phyloP scores from a whole-genome alignment of 2,797 vertebrate genomes.

The Parauchenoglanis ngamensis region DNA sequence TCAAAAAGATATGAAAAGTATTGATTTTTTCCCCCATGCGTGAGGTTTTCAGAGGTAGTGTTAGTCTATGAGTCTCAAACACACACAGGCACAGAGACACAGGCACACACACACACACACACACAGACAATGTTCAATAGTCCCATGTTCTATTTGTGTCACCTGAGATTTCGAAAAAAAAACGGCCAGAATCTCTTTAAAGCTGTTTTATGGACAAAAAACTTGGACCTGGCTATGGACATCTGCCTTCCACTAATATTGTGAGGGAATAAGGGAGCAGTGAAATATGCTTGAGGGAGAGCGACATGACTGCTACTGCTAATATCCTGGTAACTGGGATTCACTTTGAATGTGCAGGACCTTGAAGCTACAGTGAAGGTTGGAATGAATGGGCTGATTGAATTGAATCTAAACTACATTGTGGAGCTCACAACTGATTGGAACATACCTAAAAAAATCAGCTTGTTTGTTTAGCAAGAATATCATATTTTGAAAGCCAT shows the following conservation, averaged over 20 bases:
- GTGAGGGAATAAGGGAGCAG: constrained; percentile 72
- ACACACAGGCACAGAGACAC: constrained; percentile 11
- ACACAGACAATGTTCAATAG: constrained; percentile 60
- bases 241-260: constrained; percentile 77
- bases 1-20: constrained; percentile 73
- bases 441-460: constrained; percentile 33
- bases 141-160: constrained; percentile 69
- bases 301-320: constrained; percentile 67
- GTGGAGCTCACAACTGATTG: constrained; percentile 36
- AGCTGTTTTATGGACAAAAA: constrained; percentile 63
- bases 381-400: constrained; percentile 18
- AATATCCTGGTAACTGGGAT: constrained; percentile 67
- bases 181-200: constrained; percentile 61
- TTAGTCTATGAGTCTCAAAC: constrained; percentile 60
- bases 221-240: constrained; percentile 70
- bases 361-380: constrained; percentile 51
- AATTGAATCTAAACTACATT: constrained; percentile 3
- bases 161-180: constrained; percentile 63
- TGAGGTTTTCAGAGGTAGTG: constrained; percentile 60
- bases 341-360: constrained; percentile 70
- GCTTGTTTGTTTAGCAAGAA: constrained; percentile 8
- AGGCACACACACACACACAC: constrained; percentile 38
- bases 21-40: constrained; percentile 69
- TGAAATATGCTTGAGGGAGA: constrained; percentile 74
- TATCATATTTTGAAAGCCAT: constrained; percentile 45